Percentiles rank a stretch among this genome's conserved stretches.
These are phyloP conservation scores for Anguilla pacifica DNA, from an alignment of 2,797 vertebrate species.

Conservation along the genomic window DNA sequence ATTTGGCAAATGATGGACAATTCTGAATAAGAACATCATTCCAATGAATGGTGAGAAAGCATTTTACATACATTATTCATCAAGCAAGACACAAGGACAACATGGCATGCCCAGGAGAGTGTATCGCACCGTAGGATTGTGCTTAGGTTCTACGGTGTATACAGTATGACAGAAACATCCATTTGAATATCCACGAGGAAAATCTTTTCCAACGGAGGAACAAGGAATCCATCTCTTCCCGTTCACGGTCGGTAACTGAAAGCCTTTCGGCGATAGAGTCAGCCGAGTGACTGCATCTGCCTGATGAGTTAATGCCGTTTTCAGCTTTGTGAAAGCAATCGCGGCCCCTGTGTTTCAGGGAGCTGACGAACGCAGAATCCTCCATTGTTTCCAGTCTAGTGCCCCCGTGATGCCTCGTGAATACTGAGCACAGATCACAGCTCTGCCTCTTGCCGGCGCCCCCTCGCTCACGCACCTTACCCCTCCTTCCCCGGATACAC, in stretches of 20 bases:
- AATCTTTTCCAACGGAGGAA: background rate
- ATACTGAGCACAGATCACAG: background rate
- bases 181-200: background rate
- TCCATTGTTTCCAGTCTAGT: slow-evolving; percentile 20
- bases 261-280: background rate
- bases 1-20: background rate
- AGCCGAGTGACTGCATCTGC: background rate
- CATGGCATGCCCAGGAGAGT: background rate
- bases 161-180: background rate
- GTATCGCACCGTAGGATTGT: background rate
- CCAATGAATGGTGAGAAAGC: background rate
- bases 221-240: background rate
- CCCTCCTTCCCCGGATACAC: background rate
- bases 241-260: background rate
- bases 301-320: slow-evolving; percentile 8
- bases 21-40: background rate
- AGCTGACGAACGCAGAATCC: slow-evolving; percentile 15
- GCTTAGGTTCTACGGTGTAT: background rate
- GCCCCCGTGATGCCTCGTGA: background rate
- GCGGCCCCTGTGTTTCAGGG: background rate
- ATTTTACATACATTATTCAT: background rate
- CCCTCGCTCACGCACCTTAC: background rate
- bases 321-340: background rate
- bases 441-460: background rate
- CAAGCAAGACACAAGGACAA: background rate